phyloP scores from a whole-genome alignment of 2,113 vertebrate species.

The Argyrosomus japonicus region DNA sequence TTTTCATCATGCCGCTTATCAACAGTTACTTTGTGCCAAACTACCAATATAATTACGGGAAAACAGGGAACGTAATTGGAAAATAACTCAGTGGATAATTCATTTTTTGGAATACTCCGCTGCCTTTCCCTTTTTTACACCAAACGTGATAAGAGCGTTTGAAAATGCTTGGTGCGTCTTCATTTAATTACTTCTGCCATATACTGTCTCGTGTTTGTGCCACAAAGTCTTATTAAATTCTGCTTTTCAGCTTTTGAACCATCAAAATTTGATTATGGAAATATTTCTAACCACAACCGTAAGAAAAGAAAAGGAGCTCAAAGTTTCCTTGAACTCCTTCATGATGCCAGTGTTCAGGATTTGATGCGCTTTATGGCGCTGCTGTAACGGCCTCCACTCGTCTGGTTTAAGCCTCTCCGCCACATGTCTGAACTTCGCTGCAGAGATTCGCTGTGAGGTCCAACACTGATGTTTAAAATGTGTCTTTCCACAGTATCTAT shows the following conservation, averaged over 20 bases:
- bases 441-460: too few relatives aligned
- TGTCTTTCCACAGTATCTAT: too few relatives aligned
- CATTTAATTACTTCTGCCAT: conserved; percentile 19
- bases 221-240: conserved; percentile 19
- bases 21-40: conserved; percentile 52
- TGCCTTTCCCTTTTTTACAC: conserved; percentile 33
- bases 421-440: too few relatives aligned
- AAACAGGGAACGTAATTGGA: conserved; percentile 65
- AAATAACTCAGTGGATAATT: conserved; percentile 61
- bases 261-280: conserved; percentile 11
- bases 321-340: too few relatives aligned
- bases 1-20: conserved; percentile 58
- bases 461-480: too few relatives aligned
- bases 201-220: conserved; percentile 24
- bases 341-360: too few relatives aligned
- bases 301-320: too few relatives aligned
- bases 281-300: neutral
- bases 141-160: conserved; percentile 16
- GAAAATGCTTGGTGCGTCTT: conserved; percentile 11
- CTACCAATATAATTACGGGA: conserved; percentile 51
- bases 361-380: too few relatives aligned
- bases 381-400: too few relatives aligned
- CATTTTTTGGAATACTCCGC: conserved; percentile 38
- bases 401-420: too few relatives aligned
- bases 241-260: neutral